Evolutionary conservation across 2,888 invertebrate species (phyloP), one percentile per base, ranked within the genome.

Genomic region (Ceraclea dissimilis): DNA sequence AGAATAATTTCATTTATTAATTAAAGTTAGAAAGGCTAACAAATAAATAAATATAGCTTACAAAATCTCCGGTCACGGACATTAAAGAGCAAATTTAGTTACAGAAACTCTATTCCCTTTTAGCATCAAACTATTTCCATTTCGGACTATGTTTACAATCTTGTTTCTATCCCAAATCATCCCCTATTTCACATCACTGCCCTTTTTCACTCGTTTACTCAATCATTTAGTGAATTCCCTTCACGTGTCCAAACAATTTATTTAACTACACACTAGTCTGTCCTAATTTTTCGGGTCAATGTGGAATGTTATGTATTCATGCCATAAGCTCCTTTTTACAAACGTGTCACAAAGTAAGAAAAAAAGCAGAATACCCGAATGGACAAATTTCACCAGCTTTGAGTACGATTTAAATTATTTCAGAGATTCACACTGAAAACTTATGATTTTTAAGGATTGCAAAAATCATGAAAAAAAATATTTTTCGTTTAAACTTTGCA

Each of bases 231-330:
- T n/a, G 39, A 39, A 39, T 39, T 39, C 16, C 16, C 13, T 39
- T 39, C 39, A 39, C 39, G 39, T 39, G 39, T 39, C 39, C 16
- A 39, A 39, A 39, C 39, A 39, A 39, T 39, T 39, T 39, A 39
- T 39, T 39, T 39, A 5, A 39, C 39, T 39, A 39, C n/a, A n/a
- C n/a, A n/a, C n/a, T n/a, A 39, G 39, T 13, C 39, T 13, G 13
- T 39, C 39, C 39, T 39, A 39, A 39, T 39, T 39, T 39, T 39
- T 39, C 5, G 39, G 39, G 39, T 39, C 39, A 8, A 39, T 39
- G 2, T 39, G 5, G 2, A 16, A 13, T 13, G 16, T 39, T 39
- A 8, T 39, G 39, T 39, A 39, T 13, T 39, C 13, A 31, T 31
- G 11, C 31, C 13, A 26, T 10, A 26, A 39, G 16, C 13, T 5